These are phyloP conservation scores for Caenorhabditis imperialis DNA, from an alignment of 2,888 invertebrate genomes.

Conservation along the genomic window DNA sequence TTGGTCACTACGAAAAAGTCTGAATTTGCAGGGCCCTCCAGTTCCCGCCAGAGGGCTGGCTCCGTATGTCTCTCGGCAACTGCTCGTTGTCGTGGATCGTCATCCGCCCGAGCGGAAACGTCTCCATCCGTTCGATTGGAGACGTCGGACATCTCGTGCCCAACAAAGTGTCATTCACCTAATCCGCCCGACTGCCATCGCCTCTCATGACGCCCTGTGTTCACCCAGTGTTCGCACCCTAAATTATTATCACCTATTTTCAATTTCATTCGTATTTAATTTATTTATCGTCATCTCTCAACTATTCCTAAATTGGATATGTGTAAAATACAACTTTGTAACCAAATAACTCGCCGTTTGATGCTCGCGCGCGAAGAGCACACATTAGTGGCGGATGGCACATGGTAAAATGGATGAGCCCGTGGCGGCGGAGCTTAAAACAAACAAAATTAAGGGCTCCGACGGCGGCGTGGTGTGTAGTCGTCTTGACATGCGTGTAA, in stretches of 20 bases:
- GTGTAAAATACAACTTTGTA: too few relatives aligned
- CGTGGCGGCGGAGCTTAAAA: conserved; percentile 50
- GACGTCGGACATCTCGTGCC: conserved; percentile 93
- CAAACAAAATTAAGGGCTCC: conserved; percentile 59
- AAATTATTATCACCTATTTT: conserved; percentile 6
- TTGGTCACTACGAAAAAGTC: neutral
- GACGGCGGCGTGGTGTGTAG: conserved; percentile 42
- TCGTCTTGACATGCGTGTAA: conserved; percentile 54
- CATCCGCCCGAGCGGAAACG: conserved; percentile 91
- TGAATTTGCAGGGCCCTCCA: conserved; percentile 87
- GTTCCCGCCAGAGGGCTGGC: conserved; percentile 96
- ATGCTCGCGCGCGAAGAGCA: conserved; percentile 14
- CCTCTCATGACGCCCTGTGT: conserved; percentile 3
- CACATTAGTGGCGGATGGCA: conserved; percentile 20
- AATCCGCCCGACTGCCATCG: too few relatives aligned
- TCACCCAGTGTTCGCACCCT: neutral
- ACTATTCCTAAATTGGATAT: too few relatives aligned
- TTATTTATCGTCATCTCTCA: neutral
- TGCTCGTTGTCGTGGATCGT: conserved; percentile 92
- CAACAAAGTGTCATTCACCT: conserved; percentile 80
- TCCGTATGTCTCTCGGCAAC: conserved; percentile 91
- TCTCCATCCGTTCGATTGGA: conserved; percentile 87
- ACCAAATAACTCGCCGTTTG: too few relatives aligned
- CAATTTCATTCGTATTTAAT: neutral
- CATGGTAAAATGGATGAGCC: conserved; percentile 50